phyloP scores from a whole-genome alignment of 2,113 vertebrate genomes.

The Lichenostomus cassidix region DNA sequence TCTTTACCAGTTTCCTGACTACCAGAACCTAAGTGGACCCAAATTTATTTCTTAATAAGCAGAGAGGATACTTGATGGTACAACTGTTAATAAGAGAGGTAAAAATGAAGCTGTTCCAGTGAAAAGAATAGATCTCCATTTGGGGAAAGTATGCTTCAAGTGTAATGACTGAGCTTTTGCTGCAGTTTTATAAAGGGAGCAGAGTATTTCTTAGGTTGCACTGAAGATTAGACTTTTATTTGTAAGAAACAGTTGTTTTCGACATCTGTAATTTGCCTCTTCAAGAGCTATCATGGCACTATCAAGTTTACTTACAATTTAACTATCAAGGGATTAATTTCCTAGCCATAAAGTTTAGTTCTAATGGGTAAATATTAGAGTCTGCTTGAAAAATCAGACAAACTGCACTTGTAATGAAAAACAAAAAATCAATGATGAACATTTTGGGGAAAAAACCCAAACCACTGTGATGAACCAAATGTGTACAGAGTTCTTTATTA shows the following conservation, averaged over 20 bases:
- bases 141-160: neutral
- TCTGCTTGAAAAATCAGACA: neutral
- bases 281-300: neutral
- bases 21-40: neutral
- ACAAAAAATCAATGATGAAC: neutral
- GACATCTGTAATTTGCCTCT: neutral
- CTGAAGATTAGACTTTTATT: neutral
- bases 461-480: neutral
- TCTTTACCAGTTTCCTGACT: neutral
- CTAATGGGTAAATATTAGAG: neutral
- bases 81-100: neutral
- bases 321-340: slow-evolving; percentile 19
- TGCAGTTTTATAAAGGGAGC: neutral
- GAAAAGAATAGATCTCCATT: neutral
- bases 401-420: neutral
- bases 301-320: slow-evolving; percentile 1
- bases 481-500: neutral
- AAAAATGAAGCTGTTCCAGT: neutral
- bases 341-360: neutral
- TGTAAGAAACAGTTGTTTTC: neutral
- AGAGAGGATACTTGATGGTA: neutral
- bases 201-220: neutral
- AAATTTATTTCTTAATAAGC: neutral
- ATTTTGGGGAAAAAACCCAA: neutral
- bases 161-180: neutral